These are phyloP conservation scores for Hesperia comma DNA, from an alignment of 2,888 invertebrate species.

Conservation along the genomic window DNA sequence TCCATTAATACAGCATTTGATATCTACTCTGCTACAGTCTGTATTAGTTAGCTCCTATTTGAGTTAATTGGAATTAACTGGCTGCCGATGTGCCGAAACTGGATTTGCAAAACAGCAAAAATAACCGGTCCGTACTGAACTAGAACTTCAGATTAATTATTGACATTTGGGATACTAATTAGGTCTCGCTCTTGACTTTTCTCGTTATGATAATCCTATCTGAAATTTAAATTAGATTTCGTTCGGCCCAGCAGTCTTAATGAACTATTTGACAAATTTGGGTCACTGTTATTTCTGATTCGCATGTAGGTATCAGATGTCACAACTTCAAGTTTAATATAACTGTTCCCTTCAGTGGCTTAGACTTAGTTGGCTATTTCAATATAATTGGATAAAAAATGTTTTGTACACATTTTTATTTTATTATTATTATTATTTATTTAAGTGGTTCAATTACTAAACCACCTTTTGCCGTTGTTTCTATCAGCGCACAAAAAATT, in stretches of 20 bases:
- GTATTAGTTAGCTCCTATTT: background rate
- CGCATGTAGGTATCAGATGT: background rate
- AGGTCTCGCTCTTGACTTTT: slow-evolving; percentile 31
- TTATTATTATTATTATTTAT: no score
- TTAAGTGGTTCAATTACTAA: no score
- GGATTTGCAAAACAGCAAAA: slow-evolving; percentile 25
- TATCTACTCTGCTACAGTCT: no score
- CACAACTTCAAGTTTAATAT: no score
- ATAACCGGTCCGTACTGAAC: slow-evolving; percentile 30
- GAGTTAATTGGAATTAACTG: slow-evolving; percentile 24
- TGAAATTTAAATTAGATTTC: slow-evolving; percentile 27
- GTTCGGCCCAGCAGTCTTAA: slow-evolving; percentile 2
- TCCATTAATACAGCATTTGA: background rate
- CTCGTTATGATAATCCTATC: slow-evolving; percentile 15
- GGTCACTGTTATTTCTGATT: slow-evolving; percentile 6
- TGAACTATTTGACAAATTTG: slow-evolving; percentile 2
- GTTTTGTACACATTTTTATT: no score
- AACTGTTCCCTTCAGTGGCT: background rate
- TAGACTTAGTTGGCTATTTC: background rate
- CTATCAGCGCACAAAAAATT: no score
- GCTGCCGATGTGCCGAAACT: slow-evolving; percentile 23
- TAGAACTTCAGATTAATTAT: slow-evolving; percentile 30
- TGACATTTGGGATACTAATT: slow-evolving; percentile 29
- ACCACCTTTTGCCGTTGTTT: no score
- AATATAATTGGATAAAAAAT: no score